Base-by-base conservation (phyloP, 2,113 vertebrate species). In the Cavia porcellus region DNA sequence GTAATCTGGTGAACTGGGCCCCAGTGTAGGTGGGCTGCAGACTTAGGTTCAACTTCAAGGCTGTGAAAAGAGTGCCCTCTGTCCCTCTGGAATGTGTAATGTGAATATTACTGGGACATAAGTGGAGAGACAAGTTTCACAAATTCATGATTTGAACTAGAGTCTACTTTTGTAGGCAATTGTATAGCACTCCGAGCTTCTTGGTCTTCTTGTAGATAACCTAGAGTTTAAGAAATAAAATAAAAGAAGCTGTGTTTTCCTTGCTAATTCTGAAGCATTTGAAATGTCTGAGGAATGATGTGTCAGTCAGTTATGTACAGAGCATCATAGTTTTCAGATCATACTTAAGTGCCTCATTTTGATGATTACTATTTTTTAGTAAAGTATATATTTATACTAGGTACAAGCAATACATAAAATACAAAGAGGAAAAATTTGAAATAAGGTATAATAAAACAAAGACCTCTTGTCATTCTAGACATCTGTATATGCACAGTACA, bases 401-500 rank as follows among this genome's bases (percentile, higher is more conserved):
- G 93, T 89, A n/a, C 12, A 95, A 93, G 77, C 25, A 74, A 79
- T 50, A 77, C 6, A 62, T 83, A 96, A 89, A 95, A 80, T 79
- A 22, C 17, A 70, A 81, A 70, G 38, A 94, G 35, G 70, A 91
- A 59, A 30, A 28, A 32, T 95, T 42, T 88, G 72, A 95, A 66
- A 55, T 3, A 90, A 82, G 7, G 64, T 5, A 57, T 20, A 79
- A 42, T 59, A 74, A 66, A 92, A 57, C 28, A 68, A 88, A 80
- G 62, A 8, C 8, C 35, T 10, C 25, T 90, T 52, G 50, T 12
- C 24, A 30, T 85, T 96, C 24, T 32, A 75, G 42, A 89, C 5
- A 66, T 59, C 19, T 80, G 66, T 94, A 22, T 86, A 32, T 68
- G 30, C 9, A 86, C 5, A 83, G 10, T 15, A 24, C 5, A 11